Percentiles rank a stretch among this genome's conserved stretches.
Conservation (phyloP, 2,113 vertebrate species). For the Hucho hucho region DNA sequence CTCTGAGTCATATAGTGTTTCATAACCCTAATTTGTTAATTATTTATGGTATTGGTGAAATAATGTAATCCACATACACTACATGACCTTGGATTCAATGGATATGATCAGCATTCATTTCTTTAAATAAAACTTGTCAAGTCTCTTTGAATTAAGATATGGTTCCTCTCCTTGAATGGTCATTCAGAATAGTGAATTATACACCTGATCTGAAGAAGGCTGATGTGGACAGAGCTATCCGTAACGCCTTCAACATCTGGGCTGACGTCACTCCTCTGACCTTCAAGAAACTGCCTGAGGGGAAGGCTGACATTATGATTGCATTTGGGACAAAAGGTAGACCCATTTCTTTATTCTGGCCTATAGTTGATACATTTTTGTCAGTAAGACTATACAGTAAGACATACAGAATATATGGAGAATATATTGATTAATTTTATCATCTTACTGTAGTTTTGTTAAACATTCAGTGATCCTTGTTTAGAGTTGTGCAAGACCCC, state of each 20-base stretch:
- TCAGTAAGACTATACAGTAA: background rate
- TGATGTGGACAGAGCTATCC: conserved; percentile 80
- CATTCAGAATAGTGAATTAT: conserved; percentile 85
- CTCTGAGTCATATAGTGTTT: background rate
- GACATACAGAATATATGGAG: background rate
- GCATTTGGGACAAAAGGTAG: conserved; percentile 79
- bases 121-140: background rate
- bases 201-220: conserved; percentile 80
- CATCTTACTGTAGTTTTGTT: background rate
- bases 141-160: background rate
- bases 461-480: background rate
- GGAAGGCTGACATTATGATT: conserved; percentile 88
- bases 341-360: background rate
- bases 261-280: conserved; percentile 80
- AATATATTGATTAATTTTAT: background rate
- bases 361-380: background rate
- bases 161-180: background rate
- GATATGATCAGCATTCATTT: no score
- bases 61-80: background rate
- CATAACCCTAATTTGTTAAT: background rate
- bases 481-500: background rate
- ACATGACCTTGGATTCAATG: background rate
- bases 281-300: conserved; percentile 75
- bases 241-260: conserved; percentile 83
- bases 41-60: background rate